Percentiles rank a stretch among this genome's conserved stretches.
phyloP scores from a whole-genome alignment of 2,888 invertebrate genomes.

The Melolontha melolontha region DNA sequence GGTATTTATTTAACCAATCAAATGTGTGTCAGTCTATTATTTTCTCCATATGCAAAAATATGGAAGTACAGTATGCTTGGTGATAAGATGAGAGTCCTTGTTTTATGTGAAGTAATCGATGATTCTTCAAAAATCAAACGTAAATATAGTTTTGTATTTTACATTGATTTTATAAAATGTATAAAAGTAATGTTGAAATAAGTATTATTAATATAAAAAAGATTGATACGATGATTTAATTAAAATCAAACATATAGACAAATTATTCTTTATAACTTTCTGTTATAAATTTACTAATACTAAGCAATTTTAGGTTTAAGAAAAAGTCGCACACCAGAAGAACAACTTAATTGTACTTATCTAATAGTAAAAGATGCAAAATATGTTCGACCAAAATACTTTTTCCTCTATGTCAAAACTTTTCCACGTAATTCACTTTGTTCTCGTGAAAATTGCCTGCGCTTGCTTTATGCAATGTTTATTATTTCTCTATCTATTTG shows the following conservation, averaged over 20 bases:
- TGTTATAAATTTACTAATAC: slow-evolving; percentile 43
- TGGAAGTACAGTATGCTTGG: slow-evolving; percentile 85
- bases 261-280: too few species aligned
- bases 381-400: slow-evolving; percentile 78
- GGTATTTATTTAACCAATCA: slow-evolving; percentile 83
- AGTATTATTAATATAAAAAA: slow-evolving; percentile 15
- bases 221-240: too few species aligned
- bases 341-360: slow-evolving; percentile 68
- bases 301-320: slow-evolving; percentile 48
- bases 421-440: neutral
- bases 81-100: slow-evolving; percentile 80
- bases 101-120: slow-evolving; percentile 84
- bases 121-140: slow-evolving; percentile 74
- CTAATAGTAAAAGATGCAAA: slow-evolving; percentile 83
- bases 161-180: slow-evolving; percentile 45
- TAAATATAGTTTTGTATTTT: slow-evolving; percentile 51
- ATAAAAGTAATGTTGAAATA: slow-evolving; percentile 46
- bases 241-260: too few species aligned
- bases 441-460: neutral
- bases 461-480: neutral
- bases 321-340: slow-evolving; percentile 56
- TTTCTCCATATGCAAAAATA: slow-evolving; percentile 79
- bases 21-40: slow-evolving; percentile 77
- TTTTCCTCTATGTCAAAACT: slow-evolving; percentile 73
- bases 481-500: neutral